phyloP scores from a whole-genome alignment of 2,888 invertebrate species.

The Luffia ferchaultella region DNA sequence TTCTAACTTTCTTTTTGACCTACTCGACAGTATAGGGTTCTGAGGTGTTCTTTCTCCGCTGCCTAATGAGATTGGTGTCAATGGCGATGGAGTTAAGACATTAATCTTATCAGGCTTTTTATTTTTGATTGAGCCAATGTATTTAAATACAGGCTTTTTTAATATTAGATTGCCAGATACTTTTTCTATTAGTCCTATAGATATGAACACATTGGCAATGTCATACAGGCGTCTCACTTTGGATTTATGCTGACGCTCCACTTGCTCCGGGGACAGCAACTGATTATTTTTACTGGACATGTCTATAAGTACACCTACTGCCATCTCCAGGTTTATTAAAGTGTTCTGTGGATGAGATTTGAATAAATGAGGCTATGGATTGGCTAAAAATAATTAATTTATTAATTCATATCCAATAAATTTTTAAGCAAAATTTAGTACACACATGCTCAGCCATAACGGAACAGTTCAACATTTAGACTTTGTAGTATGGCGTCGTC shows the following conservation, averaged over 20 bases:
- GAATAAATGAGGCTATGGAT: too few relatives aligned
- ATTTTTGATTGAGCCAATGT: conserved; percentile 63
- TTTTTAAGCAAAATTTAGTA: too few relatives aligned
- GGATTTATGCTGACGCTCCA: conserved; percentile 67
- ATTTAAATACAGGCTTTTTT: conserved; percentile 73
- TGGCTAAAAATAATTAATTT: too few relatives aligned
- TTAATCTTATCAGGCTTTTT: conserved; percentile 37
- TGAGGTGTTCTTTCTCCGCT: conserved; percentile 30
- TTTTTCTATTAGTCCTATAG: conserved; percentile 76
- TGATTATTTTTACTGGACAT: conserved; percentile 54
- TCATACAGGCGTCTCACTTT: conserved; percentile 79
- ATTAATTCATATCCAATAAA: too few relatives aligned
- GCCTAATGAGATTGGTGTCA: conserved; percentile 42
- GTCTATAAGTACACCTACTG: conserved; percentile 70
- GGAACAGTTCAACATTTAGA: too few relatives aligned
- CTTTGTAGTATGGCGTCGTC: too few relatives aligned
- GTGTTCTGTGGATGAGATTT: conserved; percentile 69
- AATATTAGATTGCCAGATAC: conserved; percentile 68
- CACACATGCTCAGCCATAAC: too few relatives aligned
- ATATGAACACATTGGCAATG: conserved; percentile 80
- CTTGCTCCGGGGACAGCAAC: conserved; percentile 54
- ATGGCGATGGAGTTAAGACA: conserved; percentile 37
- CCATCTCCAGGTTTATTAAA: conserved; percentile 72
- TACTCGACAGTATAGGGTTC: conserved; percentile 40
- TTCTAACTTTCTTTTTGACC: conserved; percentile 55